These are phyloP conservation scores for Argyra leucocephala DNA, from an alignment of 2,888 invertebrate genomes.

Conservation along the genomic window DNA sequence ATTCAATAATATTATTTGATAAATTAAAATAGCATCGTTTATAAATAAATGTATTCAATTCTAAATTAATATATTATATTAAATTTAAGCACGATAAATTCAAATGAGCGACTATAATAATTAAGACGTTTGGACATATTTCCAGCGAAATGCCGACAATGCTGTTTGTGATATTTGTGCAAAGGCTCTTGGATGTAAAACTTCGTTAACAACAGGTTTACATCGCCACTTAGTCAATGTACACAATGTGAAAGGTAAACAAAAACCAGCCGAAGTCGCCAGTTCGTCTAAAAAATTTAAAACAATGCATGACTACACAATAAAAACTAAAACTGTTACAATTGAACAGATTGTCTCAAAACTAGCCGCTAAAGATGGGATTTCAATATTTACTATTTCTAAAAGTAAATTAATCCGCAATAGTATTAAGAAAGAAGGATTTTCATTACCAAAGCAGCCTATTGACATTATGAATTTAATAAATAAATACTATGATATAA, in stretches of 20 bases:
- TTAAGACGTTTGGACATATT: no score
- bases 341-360: conserved; percentile 8
- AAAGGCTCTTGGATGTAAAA: neutral
- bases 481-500: neutral
- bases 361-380: conserved; percentile 11
- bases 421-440: conserved; percentile 8
- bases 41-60: no score
- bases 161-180: neutral
- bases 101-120: no score
- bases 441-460: conserved; percentile 10
- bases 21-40: no score
- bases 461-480: conserved; percentile 12
- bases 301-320: neutral
- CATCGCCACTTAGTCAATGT: no score
- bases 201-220: no score
- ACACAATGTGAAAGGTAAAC: conserved; percentile 7
- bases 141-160: no score
- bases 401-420: conserved; percentile 12
- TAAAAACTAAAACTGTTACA: neutral
- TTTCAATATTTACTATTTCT: conserved; percentile 10
- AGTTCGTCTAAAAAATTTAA: conserved; percentile 4
- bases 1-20: no score
- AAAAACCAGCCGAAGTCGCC: neutral
- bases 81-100: no score
- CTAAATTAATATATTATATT: no score